Percentiles rank a stretch among this genome's conserved stretches.
phyloP scores from a whole-genome alignment of 2,888 invertebrate genomes.

The Drosophila lacicola region DNA sequence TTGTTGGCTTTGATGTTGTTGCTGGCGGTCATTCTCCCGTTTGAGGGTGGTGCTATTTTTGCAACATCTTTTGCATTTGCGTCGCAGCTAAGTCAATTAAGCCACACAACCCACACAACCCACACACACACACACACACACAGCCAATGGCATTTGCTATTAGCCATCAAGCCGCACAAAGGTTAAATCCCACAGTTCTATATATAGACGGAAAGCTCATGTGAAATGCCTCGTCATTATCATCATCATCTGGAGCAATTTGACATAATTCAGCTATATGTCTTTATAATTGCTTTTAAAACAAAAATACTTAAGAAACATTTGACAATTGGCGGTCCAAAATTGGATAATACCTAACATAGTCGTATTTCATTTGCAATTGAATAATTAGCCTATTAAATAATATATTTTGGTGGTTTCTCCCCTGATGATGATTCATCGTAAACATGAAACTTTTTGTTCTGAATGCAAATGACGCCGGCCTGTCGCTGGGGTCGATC shows the following conservation, averaged over 20 bases:
- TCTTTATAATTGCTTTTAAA: conserved; percentile 62
- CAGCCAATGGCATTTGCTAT: conserved; percentile 26
- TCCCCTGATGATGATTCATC: conserved; percentile 38
- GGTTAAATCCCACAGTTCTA: conserved; percentile 56
- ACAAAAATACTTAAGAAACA: conserved; percentile 30
- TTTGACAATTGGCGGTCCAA: conserved; percentile 52
- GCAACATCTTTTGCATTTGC: conserved; percentile 58
- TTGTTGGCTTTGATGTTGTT: conserved; percentile 51
- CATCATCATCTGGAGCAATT: conserved; percentile 33
- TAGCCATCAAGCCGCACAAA: conserved; percentile 44
- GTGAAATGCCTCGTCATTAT: conserved; percentile 46
- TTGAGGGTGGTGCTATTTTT: conserved; percentile 33
- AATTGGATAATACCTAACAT: conserved; percentile 26
- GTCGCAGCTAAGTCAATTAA: conserved; percentile 54
- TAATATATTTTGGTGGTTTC: conserved; percentile 15
- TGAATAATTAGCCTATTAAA: conserved; percentile 14
- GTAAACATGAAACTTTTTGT: conserved; percentile 26
- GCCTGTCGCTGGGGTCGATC: conserved; percentile 24
- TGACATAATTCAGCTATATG: conserved; percentile 52
- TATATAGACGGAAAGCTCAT: conserved; percentile 50
- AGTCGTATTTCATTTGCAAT: not conserved
- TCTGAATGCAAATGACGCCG: conserved; percentile 36
- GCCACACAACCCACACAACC: conserved; percentile 34
- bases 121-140: not conserved
- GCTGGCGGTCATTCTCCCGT: conserved; percentile 12